Base-by-base conservation (phyloP, 2,113 vertebrate genomes). In the Eurystomus gularis region DNA sequence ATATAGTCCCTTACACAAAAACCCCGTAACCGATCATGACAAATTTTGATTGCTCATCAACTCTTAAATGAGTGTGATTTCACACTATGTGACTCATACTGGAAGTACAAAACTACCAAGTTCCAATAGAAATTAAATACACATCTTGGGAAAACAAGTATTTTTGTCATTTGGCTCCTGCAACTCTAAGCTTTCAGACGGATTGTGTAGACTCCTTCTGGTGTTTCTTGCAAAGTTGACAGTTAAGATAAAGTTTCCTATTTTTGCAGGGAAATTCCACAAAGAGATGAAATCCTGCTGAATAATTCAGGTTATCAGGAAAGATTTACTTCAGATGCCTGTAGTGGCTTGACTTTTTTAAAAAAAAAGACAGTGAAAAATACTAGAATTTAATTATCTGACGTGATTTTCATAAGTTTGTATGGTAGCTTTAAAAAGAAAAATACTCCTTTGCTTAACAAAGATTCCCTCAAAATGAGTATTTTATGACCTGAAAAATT, bases 31-130 rank as follows among this genome's bases (percentile, higher is more conserved):
- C 44, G 44, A 68, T 78, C 11, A 46, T 86, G 48, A 75, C 58
- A 77, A 76, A 82, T 86, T 82, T 37, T 78, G 42, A 72, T 87
- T 89, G 48, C 31, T 95, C 82, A 80, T 90, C 78, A 66, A 25
- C 66, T 84, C 69, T 72, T 52, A 95, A 90, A 89, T 89, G 72
- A 95, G 48, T 86, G 42, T 89, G 68, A 86, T 86, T 94, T 97
- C 69, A 52, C 8, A 7, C 33, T 64, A 17, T 9, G 20, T 71
- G 90, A 93, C 78, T 95, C 89, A 95, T 79, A 84, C 14, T 68
- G 54, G n/a, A 82, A 91, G 55, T 84, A 84, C 60, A 75, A 75
- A 87, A 33, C 1, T n/a, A 70, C 37, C 6, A 60, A 48, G 35
- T 84, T 91, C 51, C 58, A 86, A 57, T 92, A 78, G 68, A 91